Percentiles rank a stretch among this genome's conserved stretches.
These are phyloP conservation scores for Tragelaphus scriptus DNA, from an alignment of 2,113 vertebrate genomes.

Conservation along the genomic window DNA sequence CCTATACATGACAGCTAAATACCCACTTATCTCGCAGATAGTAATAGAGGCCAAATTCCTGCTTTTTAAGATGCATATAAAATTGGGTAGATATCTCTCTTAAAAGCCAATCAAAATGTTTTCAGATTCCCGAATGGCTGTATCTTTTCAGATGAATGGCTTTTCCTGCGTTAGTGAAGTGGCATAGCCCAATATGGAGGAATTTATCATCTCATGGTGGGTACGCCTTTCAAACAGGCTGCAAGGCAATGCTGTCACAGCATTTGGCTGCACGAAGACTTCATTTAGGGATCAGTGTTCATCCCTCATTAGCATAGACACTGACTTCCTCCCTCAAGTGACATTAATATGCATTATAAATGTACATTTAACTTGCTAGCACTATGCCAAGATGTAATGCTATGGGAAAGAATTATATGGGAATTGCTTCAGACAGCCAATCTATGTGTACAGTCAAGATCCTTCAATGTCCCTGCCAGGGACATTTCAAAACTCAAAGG, in stretches of 20 bases:
- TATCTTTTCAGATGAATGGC: not conserved
- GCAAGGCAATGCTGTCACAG: not conserved
- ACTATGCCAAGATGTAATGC: not conserved
- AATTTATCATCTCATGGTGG: not conserved
- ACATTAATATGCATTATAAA: constrained; percentile 50
- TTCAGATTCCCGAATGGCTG: not conserved
- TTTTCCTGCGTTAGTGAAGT: not conserved
- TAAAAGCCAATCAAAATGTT: not conserved
- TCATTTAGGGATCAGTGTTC: constrained; percentile 30
- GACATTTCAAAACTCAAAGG: not conserved
- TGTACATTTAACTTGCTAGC: constrained; percentile 20
- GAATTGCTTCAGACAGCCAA: constrained; percentile 1
- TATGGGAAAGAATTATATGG: not conserved
- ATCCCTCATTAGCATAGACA: constrained; percentile 8
- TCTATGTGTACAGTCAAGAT: not conserved
- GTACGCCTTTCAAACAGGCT: constrained; percentile 7
- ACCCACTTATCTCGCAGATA: not conserved
- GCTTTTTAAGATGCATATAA: not conserved
- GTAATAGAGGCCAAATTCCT: not conserved
- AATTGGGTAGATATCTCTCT: not conserved
- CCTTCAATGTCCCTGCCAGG: not conserved
- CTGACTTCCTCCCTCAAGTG: constrained; percentile 26
- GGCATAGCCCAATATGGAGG: not conserved
- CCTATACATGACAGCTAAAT: not conserved
- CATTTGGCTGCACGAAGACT: not conserved